Base-by-base conservation (phyloP, 2,888 invertebrate species). In the Ormyrus labotus region DNA sequence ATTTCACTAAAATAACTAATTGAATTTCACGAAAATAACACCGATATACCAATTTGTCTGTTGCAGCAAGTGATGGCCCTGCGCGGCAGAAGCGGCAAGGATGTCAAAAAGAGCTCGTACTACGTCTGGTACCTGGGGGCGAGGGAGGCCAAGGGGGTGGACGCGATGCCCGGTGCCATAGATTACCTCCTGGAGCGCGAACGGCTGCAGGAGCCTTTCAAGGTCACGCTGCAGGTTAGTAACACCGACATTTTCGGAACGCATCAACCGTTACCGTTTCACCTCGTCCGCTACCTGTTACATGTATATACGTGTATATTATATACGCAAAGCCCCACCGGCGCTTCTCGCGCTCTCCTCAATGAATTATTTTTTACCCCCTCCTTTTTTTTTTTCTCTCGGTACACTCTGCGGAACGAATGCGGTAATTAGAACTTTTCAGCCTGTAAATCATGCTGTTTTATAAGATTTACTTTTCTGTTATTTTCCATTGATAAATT, bases 81-180 rank as follows among this genome's bases (percentile, higher is more conserved):
- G 89, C 94, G 95, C 92, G 91, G 95, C 86, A 94, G 95, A 91
- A 88, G 90, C 88, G 88, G 90, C 86, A 96, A 96, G 91, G 96
- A 97, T 90, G 95, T 96, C 87, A 97, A 96, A 92, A 97, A 97
- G 90, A 96, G 96, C 81, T 96, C 96, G 57, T 97, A 96, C 92
- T 97, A 97, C 92, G 96, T 97, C 83, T 96, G 96, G 96, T 97
- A 98, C 92, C 93, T 99, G 87, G 99, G 99, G 45, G 98, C 98
- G 86, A 96, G 98, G 92, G 98, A 99, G 92, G 96, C 97, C 79
- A 95, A 96, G 86, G 98, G 98, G 51, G 94, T 96, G 85, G 96
- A 96, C 88, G 97, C 95, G 87, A 96, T 98, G 76, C 92, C 96
- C 80, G 96, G 97, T 10, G 97, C 97, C 80, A 94, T 98, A 85